These are phyloP conservation scores for Laticauda colubrina DNA, from an alignment of 2,113 vertebrate genomes.

Conservation along the genomic window DNA sequence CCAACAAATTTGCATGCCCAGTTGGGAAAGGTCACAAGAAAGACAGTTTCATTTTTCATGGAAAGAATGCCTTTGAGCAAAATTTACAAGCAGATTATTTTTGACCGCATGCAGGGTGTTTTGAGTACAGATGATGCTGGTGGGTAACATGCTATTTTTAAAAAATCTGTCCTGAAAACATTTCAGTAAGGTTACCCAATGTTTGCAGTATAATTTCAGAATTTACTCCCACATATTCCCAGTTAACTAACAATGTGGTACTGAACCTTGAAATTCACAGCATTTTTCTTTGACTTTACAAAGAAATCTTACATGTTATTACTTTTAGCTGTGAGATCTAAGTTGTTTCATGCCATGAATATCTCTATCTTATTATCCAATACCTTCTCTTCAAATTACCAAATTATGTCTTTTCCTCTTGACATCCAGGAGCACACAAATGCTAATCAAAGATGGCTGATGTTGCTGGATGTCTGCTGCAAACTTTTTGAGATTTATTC, in stretches of 20 bases:
- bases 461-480: accelerated
- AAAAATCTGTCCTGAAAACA: not conserved
- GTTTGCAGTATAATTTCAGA: not conserved
- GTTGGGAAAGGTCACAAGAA: constrained; percentile 23
- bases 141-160: not conserved
- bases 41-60: not conserved
- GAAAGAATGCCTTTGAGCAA: not conserved
- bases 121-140: not conserved
- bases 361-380: not conserved
- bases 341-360: constrained; percentile 36
- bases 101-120: not conserved
- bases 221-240: too few species aligned
- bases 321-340: constrained; percentile 5
- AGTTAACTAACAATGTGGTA: not conserved
- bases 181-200: not conserved
- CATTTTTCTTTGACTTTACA: not conserved
- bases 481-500: constrained; percentile 14
- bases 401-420: constrained; percentile 37
- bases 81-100: not conserved
- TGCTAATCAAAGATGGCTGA: not conserved
- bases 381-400: constrained; percentile 24
- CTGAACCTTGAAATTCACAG: not conserved
- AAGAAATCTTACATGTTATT: not conserved
- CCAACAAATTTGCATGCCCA: not conserved
- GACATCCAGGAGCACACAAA: not conserved